Evolutionary conservation across 1,140 invertebrate genomes (phyloP).

Genomic region (Drosophila seguyi): DNA sequence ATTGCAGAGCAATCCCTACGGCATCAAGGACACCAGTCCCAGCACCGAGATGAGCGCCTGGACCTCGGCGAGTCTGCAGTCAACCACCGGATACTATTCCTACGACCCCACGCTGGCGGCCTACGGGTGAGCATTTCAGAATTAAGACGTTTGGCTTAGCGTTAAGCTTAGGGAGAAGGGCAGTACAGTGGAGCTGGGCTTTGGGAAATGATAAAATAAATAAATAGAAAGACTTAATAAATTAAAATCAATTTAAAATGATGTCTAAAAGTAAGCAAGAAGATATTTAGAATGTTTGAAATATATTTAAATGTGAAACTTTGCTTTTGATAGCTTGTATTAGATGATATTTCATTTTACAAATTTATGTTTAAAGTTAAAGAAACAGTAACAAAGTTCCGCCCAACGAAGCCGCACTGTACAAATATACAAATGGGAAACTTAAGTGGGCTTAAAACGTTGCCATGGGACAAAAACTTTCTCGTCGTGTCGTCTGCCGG

Average conservation of each 20-base stretch:
- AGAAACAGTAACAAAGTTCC: slow-evolving; percentile 5
- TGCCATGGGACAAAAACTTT: slow-evolving; percentile 63
- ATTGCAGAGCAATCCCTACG: slow-evolving; percentile 95
- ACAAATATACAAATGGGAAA: slow-evolving; percentile 51
- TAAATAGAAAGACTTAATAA: not conserved
- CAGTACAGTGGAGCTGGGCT: not conserved
- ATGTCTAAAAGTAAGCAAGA: too few relatives aligned
- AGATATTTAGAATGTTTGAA: not conserved
- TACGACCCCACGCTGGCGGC: slow-evolving; percentile 96
- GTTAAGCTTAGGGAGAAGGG: not conserved
- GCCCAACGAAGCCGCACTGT: slow-evolving; percentile 21
- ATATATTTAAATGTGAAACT: too few relatives aligned
- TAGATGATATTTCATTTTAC: accelerated
- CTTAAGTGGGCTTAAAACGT: slow-evolving; percentile 67
- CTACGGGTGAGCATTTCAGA: slow-evolving; percentile 92
- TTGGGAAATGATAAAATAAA: too few relatives aligned
- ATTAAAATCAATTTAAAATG: too few relatives aligned
- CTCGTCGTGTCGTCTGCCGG: slow-evolving; percentile 51
- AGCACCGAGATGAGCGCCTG: slow-evolving; percentile 94
- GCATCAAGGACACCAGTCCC: slow-evolving; percentile 92
- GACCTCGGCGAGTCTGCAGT: slow-evolving; percentile 94
- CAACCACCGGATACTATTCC: slow-evolving; percentile 95
- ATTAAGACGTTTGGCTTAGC: slow-evolving; percentile 25
- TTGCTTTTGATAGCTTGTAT: not conserved
- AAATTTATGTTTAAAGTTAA: not conserved